Percentiles rank a stretch among this genome's conserved stretches.
Conservation (phyloP, 1,140 invertebrate species). For the Heterodera carotae region DNA sequence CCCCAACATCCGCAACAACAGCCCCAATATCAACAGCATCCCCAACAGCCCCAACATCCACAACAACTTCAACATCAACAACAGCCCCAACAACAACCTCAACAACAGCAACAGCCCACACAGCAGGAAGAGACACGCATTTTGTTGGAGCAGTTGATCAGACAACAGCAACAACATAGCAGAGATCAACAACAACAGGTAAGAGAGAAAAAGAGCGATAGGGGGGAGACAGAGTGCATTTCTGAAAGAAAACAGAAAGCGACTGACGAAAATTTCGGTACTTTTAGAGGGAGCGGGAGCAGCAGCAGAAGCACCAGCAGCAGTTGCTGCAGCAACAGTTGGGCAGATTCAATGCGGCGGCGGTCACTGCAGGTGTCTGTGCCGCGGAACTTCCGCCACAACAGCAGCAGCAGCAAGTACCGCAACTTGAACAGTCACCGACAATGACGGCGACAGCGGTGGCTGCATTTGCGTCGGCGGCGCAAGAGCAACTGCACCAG, state of each 20-base stretch:
- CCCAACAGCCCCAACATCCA: neutral
- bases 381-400: no score
- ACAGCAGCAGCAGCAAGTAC: neutral
- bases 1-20: neutral
- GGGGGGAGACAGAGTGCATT: neutral
- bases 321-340: conserved; percentile 11
- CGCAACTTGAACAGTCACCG: neutral
- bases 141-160: conserved; percentile 11
- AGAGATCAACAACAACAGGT: conserved; percentile 7
- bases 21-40: neutral
- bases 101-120: conserved; percentile 9
- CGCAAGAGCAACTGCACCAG: conserved; percentile 14
- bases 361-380: neutral
- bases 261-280: neutral
- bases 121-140: conserved; percentile 13
- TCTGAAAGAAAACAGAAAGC: no score
- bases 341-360: conserved; percentile 9
- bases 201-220: neutral
- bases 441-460: conserved; percentile 11
- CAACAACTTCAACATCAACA: neutral
- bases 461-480: neutral
- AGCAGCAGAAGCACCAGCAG: neutral
- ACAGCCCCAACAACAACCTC: neutral
- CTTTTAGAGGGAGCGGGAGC: neutral
- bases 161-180: conserved; percentile 19